A percentile compares a stretch with the other conserved stretches of the same genome.
Evolutionary conservation across 2,888 invertebrate genomes (phyloP).

Genomic region (Ligdia adustata): DNA sequence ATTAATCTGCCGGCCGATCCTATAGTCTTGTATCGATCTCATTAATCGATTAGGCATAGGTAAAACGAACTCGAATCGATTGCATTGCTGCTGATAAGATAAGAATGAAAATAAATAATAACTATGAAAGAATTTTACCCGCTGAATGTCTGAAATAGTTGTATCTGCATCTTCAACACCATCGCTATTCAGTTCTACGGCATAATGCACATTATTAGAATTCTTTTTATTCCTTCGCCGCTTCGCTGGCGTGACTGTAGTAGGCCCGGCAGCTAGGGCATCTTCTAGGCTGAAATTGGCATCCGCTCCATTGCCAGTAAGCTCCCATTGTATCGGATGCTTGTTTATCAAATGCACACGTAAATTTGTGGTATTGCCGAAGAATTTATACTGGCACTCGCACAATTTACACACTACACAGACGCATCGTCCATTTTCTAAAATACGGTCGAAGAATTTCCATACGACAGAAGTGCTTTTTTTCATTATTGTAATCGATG

Average conservation of each 20-base stretch:
- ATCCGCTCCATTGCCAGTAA: constrained; percentile 65
- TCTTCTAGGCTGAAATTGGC: constrained; percentile 52
- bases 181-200: constrained; percentile 64
- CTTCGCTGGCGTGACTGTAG: constrained; percentile 45
- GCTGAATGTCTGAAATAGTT: constrained; percentile 71
- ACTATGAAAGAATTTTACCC: constrained; percentile 60
- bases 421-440: constrained; percentile 64
- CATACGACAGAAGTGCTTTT: constrained; percentile 73
- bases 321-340: constrained; percentile 78
- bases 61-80: constrained; percentile 3
- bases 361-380: constrained; percentile 77
- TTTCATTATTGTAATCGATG: constrained; percentile 64
- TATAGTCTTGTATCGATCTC: constrained; percentile 20
- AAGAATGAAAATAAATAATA: constrained; percentile 44
- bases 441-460: constrained; percentile 74
- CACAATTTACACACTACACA: constrained; percentile 77
- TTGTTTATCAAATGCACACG: constrained; percentile 70
- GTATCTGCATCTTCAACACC: constrained; percentile 47
- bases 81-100: constrained; percentile 31
- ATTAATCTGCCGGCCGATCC: too few species aligned
- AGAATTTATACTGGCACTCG: constrained; percentile 75
- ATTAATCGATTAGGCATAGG: constrained; percentile 25
- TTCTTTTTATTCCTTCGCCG: constrained; percentile 56
- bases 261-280: constrained; percentile 30
- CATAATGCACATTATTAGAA: constrained; percentile 72